Percentiles rank a stretch among this genome's conserved stretches.
Evolutionary conservation across 2,797 vertebrate species (phyloP).

Genomic region (Neopelma chrysocephalum): DNA sequence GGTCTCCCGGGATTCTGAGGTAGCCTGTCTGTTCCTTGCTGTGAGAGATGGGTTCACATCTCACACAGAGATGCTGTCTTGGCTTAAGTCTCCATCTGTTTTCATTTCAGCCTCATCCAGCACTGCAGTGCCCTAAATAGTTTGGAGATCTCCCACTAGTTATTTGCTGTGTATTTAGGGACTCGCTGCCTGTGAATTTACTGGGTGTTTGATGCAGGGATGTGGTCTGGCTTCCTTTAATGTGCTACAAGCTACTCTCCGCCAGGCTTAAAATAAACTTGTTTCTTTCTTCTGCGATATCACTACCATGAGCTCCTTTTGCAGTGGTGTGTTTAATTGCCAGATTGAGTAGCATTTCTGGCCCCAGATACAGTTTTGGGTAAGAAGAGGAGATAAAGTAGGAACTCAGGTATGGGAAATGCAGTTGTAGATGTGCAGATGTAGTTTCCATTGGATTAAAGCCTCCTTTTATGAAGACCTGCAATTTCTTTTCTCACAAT

Average conservation of each 20-base stretch:
- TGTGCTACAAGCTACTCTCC: neutral
- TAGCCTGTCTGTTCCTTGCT: neutral
- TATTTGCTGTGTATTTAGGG: neutral
- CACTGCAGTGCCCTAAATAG: slow-evolving; percentile 25
- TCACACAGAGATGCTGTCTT: neutral
- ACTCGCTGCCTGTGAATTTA: neutral
- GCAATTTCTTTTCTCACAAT: neutral
- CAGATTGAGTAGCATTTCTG: neutral
- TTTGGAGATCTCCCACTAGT: neutral
- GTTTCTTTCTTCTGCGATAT: neutral
- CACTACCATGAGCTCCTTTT: neutral
- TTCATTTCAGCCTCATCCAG: neutral
- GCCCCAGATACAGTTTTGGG: neutral
- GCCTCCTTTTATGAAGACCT: neutral
- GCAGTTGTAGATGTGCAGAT: neutral
- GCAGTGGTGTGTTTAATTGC: slow-evolving; percentile 10
- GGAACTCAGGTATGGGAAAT: neutral
- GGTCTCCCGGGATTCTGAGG: neutral
- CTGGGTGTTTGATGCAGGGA: neutral
- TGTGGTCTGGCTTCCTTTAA: neutral
- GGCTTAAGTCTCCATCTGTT: neutral
- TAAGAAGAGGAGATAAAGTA: neutral
- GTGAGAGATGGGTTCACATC: neutral
- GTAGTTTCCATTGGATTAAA: neutral
- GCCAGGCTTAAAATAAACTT: slow-evolving; percentile 7